Evolutionary conservation across 2,113 vertebrate species (phyloP).

Genomic region (Callopanchax toddi): DNA sequence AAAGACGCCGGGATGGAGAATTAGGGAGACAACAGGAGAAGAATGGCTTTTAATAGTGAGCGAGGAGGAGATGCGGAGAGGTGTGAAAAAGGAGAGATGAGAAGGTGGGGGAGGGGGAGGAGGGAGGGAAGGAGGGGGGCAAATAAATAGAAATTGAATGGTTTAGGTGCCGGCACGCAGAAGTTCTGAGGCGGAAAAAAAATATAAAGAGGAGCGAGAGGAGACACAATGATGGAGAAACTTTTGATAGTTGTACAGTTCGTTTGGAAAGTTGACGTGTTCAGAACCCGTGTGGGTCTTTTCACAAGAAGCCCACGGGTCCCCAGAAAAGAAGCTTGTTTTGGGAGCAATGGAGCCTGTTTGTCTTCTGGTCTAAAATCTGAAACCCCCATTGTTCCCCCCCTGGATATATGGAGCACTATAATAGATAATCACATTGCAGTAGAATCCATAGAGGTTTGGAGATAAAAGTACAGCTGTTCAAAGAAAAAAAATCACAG

Average conservation of each 20-base stretch:
- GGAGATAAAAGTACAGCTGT: slow-evolving; percentile 20
- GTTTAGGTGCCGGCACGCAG: slow-evolving; percentile 76
- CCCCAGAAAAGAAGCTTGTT: slow-evolving; percentile 66
- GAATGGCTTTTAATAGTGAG: slow-evolving; percentile 72
- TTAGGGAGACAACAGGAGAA: slow-evolving; percentile 62
- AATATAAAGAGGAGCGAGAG: slow-evolving; percentile 74
- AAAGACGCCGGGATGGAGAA: slow-evolving; percentile 57
- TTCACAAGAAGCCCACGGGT: slow-evolving; percentile 69
- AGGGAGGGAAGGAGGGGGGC: slow-evolving; percentile 12
- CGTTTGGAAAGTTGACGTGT: slow-evolving; percentile 78
- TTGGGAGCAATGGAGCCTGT: slow-evolving; percentile 66
- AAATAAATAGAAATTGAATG: slow-evolving; percentile 84
- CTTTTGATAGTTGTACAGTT: slow-evolving; percentile 81
- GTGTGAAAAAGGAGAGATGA: slow-evolving; percentile 75
- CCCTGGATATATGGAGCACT: slow-evolving; percentile 24
- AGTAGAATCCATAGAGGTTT: slow-evolving; percentile 20
- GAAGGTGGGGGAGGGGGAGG: slow-evolving; percentile 8
- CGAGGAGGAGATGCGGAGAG: slow-evolving; percentile 58
- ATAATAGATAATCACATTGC: slow-evolving; percentile 45
- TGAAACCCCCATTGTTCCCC: slow-evolving; percentile 35
- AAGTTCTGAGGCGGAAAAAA: slow-evolving; percentile 82
- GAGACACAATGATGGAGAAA: slow-evolving; percentile 81
- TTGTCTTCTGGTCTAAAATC: slow-evolving; percentile 53
- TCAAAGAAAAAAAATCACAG: slow-evolving; percentile 3
- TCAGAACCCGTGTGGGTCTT: slow-evolving; percentile 63